Conservation (phyloP, 2,113 vertebrate species). For the Lophius piscatorius region DNA sequence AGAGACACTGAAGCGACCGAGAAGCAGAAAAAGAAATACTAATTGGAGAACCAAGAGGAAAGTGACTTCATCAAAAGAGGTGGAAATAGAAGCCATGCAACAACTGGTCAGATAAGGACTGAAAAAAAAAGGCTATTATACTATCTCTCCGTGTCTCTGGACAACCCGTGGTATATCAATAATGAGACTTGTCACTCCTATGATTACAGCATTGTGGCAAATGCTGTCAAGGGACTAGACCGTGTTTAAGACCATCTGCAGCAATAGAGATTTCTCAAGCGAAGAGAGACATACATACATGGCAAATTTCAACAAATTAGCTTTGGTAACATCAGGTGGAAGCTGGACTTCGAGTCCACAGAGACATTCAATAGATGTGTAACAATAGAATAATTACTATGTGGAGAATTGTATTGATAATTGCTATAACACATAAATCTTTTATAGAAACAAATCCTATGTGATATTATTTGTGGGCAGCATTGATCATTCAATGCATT, state of each 20-base stretch:
- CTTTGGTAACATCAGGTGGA: too few species aligned
- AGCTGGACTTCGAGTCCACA: too few species aligned
- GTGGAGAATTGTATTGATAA: too few species aligned
- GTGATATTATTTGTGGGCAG: too few species aligned
- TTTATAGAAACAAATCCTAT: too few species aligned
- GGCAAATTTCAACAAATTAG: too few species aligned
- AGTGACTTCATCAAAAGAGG: slow-evolving; percentile 4
- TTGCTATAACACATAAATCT: too few species aligned
- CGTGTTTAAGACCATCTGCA: slow-evolving; percentile 17
- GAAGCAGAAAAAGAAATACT: slow-evolving; percentile 11
- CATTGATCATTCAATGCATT: too few species aligned
- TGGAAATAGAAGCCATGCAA: slow-evolving; percentile 30
- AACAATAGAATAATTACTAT: too few species aligned
- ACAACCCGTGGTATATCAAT: slow-evolving; percentile 8
- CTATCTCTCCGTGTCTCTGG: slow-evolving; percentile 21
- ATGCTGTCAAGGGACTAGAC: slow-evolving; percentile 16
- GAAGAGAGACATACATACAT: not conserved
- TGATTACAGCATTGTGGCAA: not conserved
- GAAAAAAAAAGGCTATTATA: slow-evolving; percentile 31
- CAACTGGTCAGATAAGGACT: slow-evolving; percentile 12
- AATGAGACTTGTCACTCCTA: slow-evolving; percentile 36
- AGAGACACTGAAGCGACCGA: not conserved
- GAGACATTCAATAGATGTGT: too few species aligned
- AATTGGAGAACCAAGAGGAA: slow-evolving; percentile 16
- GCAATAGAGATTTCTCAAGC: not conserved